Evolutionary conservation across 2,888 invertebrate species (phyloP).

Genomic region (Folsomia candida): DNA sequence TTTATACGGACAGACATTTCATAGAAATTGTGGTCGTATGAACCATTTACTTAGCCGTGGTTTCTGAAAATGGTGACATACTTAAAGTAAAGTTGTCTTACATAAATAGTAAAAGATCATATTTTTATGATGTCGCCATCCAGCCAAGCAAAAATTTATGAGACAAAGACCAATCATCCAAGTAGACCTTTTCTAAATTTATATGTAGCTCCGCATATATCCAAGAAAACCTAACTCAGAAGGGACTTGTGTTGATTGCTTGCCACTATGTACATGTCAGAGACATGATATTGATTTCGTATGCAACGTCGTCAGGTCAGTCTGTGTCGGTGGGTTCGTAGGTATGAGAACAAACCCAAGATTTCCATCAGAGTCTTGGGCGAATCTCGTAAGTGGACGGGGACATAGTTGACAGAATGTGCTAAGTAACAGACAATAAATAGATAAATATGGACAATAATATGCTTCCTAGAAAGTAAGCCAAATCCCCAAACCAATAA

Average conservation of each 20-base stretch:
- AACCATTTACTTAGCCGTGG: too few species aligned
- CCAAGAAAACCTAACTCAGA: too few species aligned
- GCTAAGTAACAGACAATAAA: conserved; percentile 1
- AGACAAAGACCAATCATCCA: conserved; percentile 14
- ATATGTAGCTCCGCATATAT: background rate
- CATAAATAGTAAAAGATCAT: conserved; percentile 7
- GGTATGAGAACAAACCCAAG: too few species aligned
- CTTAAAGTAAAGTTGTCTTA: background rate
- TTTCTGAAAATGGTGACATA: conserved; percentile 4
- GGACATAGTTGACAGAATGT: conserved; percentile 1
- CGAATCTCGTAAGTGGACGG: background rate
- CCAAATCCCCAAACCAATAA: too few species aligned
- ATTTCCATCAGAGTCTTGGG: background rate
- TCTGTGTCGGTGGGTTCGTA: too few species aligned
- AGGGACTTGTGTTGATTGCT: background rate
- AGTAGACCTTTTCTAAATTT: background rate
- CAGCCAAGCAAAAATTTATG: conserved; percentile 15
- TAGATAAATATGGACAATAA: background rate
- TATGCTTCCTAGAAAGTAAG: background rate
- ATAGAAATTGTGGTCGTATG: too few species aligned
- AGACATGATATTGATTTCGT: background rate
- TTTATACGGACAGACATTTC: too few species aligned
- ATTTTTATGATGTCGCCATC: conserved; percentile 14
- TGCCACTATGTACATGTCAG: background rate
- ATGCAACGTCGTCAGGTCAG: too few species aligned